phyloP scores from a whole-genome alignment of 2,113 vertebrate genomes.

The Macheiramphus alcinus region DNA sequence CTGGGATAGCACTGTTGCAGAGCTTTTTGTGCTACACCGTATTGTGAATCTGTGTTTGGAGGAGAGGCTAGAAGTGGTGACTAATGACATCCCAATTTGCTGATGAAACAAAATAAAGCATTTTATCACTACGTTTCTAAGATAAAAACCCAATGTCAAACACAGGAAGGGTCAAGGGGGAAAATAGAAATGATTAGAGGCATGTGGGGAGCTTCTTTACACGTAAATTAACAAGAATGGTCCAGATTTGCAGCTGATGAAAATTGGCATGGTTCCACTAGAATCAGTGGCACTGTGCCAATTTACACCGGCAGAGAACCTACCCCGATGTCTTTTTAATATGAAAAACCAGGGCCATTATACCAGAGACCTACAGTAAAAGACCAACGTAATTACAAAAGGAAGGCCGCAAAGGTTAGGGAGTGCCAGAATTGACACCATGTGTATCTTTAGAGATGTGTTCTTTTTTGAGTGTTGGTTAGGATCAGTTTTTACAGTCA shows the following conservation, averaged over 20 bases:
- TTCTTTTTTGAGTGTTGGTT: neutral
- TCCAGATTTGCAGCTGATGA: constrained; percentile 58
- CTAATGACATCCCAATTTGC: neutral
- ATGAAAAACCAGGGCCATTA: neutral
- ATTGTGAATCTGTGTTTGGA: neutral
- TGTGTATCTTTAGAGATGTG: neutral
- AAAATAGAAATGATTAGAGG: constrained; percentile 57
- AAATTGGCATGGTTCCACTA: neutral
- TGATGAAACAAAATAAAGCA: constrained; percentile 9
- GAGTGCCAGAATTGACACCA: neutral
- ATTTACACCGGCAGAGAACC: neutral
- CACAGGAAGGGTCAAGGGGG: constrained; percentile 48
- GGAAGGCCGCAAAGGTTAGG: neutral
- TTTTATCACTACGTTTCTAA: neutral
- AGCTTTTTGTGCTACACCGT: neutral
- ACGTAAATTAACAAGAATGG: constrained; percentile 47
- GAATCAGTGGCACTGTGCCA: constrained; percentile 1
- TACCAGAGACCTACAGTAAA: neutral
- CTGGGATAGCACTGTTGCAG: neutral
- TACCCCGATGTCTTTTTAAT: neutral
- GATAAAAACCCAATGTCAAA: constrained; percentile 3
- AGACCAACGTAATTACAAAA: neutral
- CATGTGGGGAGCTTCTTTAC: constrained; percentile 40
- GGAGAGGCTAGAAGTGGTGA: neutral
- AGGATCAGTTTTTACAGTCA: neutral